Evolutionary conservation across 2,888 invertebrate species (phyloP).

Genomic region (Eilema griseolum): DNA sequence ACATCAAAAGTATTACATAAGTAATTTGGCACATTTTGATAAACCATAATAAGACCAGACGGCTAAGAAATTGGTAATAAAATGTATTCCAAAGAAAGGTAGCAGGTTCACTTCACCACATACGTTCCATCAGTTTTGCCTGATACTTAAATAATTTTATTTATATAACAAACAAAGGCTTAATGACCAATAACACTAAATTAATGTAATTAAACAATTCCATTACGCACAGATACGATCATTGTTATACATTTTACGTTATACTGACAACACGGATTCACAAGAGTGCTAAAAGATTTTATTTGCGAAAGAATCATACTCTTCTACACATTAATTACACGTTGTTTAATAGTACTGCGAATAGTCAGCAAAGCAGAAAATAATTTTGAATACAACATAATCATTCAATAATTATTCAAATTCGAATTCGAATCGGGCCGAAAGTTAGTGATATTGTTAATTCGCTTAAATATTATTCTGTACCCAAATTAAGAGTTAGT

Average conservation of each 20-base stretch:
- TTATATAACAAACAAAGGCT: neutral
- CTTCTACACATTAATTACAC: conserved; percentile 35
- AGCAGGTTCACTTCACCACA: neutral
- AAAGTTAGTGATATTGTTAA: conserved; percentile 9
- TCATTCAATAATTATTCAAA: neutral
- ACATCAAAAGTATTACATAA: conserved; percentile 32
- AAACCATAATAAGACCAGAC: conserved; percentile 6
- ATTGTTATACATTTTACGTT: conserved; percentile 23
- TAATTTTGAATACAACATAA: conserved; percentile 14
- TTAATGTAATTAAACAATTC: conserved; percentile 27
- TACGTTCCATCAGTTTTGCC: neutral
- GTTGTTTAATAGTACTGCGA: conserved; percentile 22
- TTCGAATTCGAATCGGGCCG: conserved; percentile 2
- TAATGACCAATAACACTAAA: neutral
- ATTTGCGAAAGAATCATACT: conserved; percentile 35
- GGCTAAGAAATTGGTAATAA: neutral
- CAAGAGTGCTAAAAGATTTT: conserved; percentile 18
- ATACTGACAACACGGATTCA: neutral
- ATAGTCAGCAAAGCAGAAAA: conserved; percentile 34
- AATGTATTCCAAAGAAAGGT: neutral
- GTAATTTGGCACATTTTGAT: conserved; percentile 45
- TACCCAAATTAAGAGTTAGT: conserved; percentile 52
- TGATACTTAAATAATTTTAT: neutral
- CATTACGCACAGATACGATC: conserved; percentile 23
- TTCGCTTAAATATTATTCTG: conserved; percentile 18